Evolutionary conservation across 23 tunicate species (phyloP), one percentile per base, ranked within the genome.

Genomic region (Pegea sp.): DNA sequence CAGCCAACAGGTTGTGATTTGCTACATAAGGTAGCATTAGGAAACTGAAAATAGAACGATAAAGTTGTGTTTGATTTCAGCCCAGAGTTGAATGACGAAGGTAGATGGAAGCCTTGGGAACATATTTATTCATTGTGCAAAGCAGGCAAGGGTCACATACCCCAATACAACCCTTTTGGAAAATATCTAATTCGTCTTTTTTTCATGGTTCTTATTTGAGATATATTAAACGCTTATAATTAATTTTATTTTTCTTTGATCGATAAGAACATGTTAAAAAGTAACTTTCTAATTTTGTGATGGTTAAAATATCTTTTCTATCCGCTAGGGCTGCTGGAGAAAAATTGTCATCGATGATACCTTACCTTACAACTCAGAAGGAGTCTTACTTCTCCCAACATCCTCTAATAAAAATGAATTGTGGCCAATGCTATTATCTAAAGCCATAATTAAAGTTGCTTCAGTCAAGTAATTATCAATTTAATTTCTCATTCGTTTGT

Each of bases 181-280:
- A 81, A 81, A 56, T 81, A 81, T 56, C 60, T 81, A 24, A 75
- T 72, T 28, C 48, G 74, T 27, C 59, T 81, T 13, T 81, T 34
- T 53, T 81, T 75, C 76, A 81, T 81, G 93, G 93, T 81, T 38
- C 16, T n/a, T n/a, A n/a, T n/a, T n/a, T n/a, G n/a, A n/a, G n/a
- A n/a, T n/a, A n/a, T n/a, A n/a, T n/a, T n/a, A n/a, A n/a, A n/a
- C n/a, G n/a, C n/a, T n/a, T n/a, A n/a, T n/a, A n/a, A n/a, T n/a
- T n/a, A n/a, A n/a, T n/a, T n/a, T n/a, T n/a, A n/a, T n/a, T n/a
- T n/a, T n/a, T n/a, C n/a, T n/a, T n/a, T n/a, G n/a, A n/a, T n/a
- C n/a, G n/a, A n/a, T n/a, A n/a, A n/a, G n/a, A n/a, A n/a, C n/a
- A n/a, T n/a, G n/a, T n/a, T n/a, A n/a, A n/a, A n/a, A n/a, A n/a